Percentiles rank a stretch among this genome's conserved stretches.
Conservation (phyloP, 2,888 invertebrate species). For the Ectropis crepuscularia region DNA sequence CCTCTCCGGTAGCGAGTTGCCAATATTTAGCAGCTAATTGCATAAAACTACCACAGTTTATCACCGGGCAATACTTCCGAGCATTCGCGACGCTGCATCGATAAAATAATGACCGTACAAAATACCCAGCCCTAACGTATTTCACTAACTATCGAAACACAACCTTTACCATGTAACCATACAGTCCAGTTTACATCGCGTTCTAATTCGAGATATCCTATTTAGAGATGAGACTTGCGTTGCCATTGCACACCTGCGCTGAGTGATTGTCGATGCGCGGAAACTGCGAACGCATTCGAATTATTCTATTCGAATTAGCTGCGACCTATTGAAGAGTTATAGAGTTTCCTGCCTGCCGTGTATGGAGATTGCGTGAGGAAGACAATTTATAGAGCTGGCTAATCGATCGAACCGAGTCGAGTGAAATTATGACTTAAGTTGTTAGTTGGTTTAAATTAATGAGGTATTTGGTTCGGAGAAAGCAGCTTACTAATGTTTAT, state of each 20-base stretch:
- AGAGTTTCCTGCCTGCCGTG: slow-evolving; percentile 16
- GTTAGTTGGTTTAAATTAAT: neutral
- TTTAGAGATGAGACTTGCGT: slow-evolving; percentile 4
- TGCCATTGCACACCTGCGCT: slow-evolving; percentile 28
- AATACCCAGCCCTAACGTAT: slow-evolving; percentile 2
- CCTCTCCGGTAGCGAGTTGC: slow-evolving; percentile 11
- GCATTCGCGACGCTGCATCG: slow-evolving; percentile 21
- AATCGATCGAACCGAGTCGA: neutral
- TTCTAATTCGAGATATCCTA: neutral
- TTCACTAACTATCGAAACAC: neutral
- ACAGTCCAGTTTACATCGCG: slow-evolving; percentile 2
- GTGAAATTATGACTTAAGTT: no score
- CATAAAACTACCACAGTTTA: slow-evolving; percentile 27
- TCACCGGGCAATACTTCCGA: slow-evolving; percentile 18
- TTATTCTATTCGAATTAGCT: slow-evolving; percentile 26
- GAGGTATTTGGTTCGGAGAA: no score
- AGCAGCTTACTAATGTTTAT: no score
- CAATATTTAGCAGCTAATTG: slow-evolving; percentile 27
- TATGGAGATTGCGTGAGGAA: neutral
- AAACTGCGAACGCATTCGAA: slow-evolving; percentile 16
- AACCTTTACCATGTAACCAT: neutral
- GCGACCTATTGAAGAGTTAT: slow-evolving; percentile 12
- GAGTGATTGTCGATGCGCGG: slow-evolving; percentile 29
- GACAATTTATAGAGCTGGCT: neutral
- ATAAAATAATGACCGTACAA: slow-evolving; percentile 22